Evolutionary conservation across 2,113 vertebrate genomes (phyloP).

Genomic region (Phaethon lepturus): DNA sequence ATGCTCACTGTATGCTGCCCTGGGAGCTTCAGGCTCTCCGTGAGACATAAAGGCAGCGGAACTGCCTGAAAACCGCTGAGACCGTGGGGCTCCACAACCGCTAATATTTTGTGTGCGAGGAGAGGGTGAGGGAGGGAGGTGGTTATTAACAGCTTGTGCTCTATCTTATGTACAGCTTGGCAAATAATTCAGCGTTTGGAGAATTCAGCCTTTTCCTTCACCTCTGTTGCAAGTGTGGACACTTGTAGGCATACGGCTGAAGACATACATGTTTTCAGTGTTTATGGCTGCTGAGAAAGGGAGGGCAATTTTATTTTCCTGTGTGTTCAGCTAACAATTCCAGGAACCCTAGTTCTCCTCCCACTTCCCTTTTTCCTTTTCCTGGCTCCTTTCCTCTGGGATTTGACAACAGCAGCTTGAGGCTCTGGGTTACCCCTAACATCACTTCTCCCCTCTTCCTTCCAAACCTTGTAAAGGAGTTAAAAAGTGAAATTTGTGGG

Average conservation of each 20-base stretch:
- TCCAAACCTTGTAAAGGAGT: neutral
- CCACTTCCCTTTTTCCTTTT: conserved; percentile 48
- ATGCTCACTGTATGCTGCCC: neutral
- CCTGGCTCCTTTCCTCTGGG: conserved; percentile 28
- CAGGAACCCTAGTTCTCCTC: conserved; percentile 41
- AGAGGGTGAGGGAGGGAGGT: neutral
- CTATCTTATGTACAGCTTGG: neutral
- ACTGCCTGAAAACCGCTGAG: neutral
- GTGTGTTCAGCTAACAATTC: conserved; percentile 41
- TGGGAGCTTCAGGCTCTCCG: rapidly evolving
- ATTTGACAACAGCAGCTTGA: neutral
- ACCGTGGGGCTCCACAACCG: rapidly evolving
- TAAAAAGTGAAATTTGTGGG: neutral
- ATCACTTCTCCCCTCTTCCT: neutral
- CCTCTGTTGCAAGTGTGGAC: neutral
- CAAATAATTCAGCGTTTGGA: neutral
- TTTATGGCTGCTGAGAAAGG: neutral
- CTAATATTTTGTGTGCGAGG: neutral
- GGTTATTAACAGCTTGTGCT: neutral
- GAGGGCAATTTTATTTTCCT: conserved; percentile 31
- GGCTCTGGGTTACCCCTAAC: neutral
- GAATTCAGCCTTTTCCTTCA: neutral
- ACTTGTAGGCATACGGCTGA: neutral
- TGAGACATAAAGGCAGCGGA: neutral
- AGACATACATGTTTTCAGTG: neutral